Conservation (phyloP, 2,113 vertebrate species). For the Mugil cephalus region DNA sequence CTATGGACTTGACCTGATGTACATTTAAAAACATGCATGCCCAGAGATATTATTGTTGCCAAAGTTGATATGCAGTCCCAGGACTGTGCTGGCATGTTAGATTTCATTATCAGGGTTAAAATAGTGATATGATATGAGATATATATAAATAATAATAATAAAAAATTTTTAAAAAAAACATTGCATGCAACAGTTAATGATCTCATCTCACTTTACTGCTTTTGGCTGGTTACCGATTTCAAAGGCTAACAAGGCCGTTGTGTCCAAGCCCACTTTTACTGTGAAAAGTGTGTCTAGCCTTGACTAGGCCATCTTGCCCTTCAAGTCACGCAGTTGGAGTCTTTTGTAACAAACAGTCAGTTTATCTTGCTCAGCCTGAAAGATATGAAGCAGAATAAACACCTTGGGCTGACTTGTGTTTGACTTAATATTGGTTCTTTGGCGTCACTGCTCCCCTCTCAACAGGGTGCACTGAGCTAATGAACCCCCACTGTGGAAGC, state of each 20-base stretch:
- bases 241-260: too few relatives aligned
- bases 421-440: constrained; percentile 37
- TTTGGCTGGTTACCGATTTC: neutral
- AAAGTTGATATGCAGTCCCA: neutral
- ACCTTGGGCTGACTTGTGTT: constrained; percentile 17
- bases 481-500: constrained; percentile 45
- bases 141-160: neutral
- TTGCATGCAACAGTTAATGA: neutral
- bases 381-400: constrained; percentile 23
- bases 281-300: neutral
- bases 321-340: neutral
- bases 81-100: neutral
- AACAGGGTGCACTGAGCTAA: constrained; percentile 48
- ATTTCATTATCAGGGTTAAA: constrained; percentile 30
- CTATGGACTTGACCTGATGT: neutral
- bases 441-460: constrained; percentile 25
- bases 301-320: neutral
- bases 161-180: too few relatives aligned
- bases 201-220: constrained; percentile 7
- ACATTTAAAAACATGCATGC: neutral
- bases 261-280: too few relatives aligned
- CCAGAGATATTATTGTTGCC: constrained; percentile 2
- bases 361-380: neutral
- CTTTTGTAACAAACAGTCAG: constrained; percentile 4
- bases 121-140: constrained; percentile 3